Percentiles rank a stretch among this genome's conserved stretches.
Evolutionary conservation across 2,113 vertebrate species (phyloP).

Genomic region (Pluvialis apricaria): DNA sequence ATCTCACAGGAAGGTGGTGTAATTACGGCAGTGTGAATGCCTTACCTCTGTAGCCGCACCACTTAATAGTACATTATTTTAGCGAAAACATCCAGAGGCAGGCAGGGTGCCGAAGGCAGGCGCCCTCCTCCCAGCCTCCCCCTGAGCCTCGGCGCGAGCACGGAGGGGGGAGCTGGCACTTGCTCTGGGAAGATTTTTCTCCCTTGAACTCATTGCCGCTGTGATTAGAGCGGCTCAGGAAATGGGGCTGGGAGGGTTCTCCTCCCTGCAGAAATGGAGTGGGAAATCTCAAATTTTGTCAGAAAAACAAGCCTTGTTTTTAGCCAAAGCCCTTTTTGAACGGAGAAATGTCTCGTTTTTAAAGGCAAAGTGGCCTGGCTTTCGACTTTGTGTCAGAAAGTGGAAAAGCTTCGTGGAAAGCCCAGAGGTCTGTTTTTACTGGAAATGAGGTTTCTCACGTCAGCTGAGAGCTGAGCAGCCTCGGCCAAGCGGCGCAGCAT

Average conservation of each 20-base stretch:
- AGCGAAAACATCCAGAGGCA: not conserved
- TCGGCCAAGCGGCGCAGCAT: not conserved
- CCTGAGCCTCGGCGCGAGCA: not conserved
- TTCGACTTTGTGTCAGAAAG: not conserved
- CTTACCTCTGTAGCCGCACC: not conserved
- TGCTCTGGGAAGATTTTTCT: slow-evolving; percentile 65
- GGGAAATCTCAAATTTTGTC: slow-evolving; percentile 52
- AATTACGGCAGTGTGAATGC: not conserved
- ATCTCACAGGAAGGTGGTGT: slow-evolving; percentile 6
- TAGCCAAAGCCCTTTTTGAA: not conserved
- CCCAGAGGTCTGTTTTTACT: slow-evolving; percentile 54
- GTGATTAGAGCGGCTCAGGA: slow-evolving; percentile 55
- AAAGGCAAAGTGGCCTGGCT: not conserved
- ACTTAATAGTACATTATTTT: not conserved
- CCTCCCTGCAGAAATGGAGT: slow-evolving; percentile 34
- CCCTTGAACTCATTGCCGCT: slow-evolving; percentile 53
- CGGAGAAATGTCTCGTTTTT: not conserved
- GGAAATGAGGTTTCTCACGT: slow-evolving; percentile 55
- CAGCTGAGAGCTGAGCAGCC: slow-evolving; percentile 24
- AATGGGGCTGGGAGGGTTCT: slow-evolving; percentile 54
- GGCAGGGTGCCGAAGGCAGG: not conserved
- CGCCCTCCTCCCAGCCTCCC: not conserved
- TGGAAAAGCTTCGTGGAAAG: slow-evolving; percentile 37
- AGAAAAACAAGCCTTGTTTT: slow-evolving; percentile 30
- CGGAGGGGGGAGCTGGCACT: slow-evolving; percentile 46